Conservation (phyloP, 2,113 vertebrate genomes). For the Rhinopomastus cyanomelas region DNA sequence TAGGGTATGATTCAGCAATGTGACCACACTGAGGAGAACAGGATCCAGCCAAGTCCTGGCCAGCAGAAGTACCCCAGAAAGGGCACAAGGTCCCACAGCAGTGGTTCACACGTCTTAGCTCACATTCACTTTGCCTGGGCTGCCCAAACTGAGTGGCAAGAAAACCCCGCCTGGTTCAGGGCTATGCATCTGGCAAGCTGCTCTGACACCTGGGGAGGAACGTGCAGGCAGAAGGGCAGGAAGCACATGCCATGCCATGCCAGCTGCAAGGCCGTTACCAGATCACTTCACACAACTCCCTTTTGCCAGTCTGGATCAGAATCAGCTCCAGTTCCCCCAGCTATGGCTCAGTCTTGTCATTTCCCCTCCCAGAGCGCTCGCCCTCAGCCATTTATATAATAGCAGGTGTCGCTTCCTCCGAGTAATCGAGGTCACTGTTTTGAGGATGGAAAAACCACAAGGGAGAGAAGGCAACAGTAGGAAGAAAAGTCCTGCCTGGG, state of each 20-base stretch:
- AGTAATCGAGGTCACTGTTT: constrained; percentile 26
- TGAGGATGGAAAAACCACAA: constrained; percentile 3
- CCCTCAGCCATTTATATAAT: not conserved
- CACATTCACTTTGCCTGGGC: accelerated
- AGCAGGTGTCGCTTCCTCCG: not conserved
- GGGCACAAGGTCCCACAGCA: accelerated
- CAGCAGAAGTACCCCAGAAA: not conserved
- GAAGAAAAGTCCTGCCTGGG: not conserved
- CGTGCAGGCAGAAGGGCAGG: not conserved
- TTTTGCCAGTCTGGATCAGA: not conserved
- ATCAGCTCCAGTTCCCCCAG: not conserved
- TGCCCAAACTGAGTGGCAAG: not conserved
- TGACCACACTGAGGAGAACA: not conserved
- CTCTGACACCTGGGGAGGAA: accelerated
- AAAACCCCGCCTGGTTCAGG: not conserved
- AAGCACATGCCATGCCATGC: accelerated
- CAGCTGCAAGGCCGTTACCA: not conserved
- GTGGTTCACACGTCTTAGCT: not conserved
- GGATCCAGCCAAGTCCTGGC: not conserved
- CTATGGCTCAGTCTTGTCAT: accelerated
- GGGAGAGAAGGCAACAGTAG: not conserved
- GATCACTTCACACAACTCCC: not conserved
- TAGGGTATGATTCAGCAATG: not conserved
- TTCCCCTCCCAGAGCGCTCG: not conserved
- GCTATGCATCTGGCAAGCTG: not conserved